These are phyloP conservation scores for Rattus rattus DNA, from an alignment of 2,113 vertebrate species.

Conservation along the genomic window DNA sequence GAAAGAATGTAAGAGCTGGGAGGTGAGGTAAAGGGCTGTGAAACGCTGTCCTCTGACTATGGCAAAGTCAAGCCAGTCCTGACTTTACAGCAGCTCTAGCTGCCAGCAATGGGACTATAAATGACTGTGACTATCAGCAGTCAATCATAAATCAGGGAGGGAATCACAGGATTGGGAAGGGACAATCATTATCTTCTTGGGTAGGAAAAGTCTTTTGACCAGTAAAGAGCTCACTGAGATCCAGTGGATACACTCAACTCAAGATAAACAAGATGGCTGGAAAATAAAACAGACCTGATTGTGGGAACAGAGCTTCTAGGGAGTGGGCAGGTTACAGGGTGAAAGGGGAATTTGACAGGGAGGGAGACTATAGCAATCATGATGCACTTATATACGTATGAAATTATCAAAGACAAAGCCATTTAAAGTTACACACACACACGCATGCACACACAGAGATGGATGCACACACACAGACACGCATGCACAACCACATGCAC, in stretches of 20 bases:
- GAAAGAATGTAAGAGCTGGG: too few species aligned
- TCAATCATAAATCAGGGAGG: too few species aligned
- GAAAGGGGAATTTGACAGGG: neutral
- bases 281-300: neutral
- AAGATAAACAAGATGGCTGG: neutral
- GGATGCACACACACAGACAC: too few species aligned
- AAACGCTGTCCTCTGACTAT: too few species aligned
- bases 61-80: too few species aligned
- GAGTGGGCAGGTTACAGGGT: neutral
- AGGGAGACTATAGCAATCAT: neutral
- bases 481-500: too few species aligned
- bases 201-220: neutral
- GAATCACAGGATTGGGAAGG: too few species aligned
- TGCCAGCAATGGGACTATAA: too few species aligned
- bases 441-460: too few species aligned
- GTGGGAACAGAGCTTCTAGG: neutral
- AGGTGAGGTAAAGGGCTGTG: too few species aligned
- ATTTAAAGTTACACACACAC: neutral
- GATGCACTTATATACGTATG: neutral
- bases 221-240: neutral
- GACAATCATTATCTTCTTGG: neutral
- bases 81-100: too few species aligned
- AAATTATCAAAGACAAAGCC: neutral
- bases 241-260: neutral
- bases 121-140: too few species aligned